Percentiles rank a stretch among this genome's conserved stretches.
These are phyloP conservation scores for Timema podura DNA, from an alignment of 2,888 invertebrate species.

Conservation along the genomic window DNA sequence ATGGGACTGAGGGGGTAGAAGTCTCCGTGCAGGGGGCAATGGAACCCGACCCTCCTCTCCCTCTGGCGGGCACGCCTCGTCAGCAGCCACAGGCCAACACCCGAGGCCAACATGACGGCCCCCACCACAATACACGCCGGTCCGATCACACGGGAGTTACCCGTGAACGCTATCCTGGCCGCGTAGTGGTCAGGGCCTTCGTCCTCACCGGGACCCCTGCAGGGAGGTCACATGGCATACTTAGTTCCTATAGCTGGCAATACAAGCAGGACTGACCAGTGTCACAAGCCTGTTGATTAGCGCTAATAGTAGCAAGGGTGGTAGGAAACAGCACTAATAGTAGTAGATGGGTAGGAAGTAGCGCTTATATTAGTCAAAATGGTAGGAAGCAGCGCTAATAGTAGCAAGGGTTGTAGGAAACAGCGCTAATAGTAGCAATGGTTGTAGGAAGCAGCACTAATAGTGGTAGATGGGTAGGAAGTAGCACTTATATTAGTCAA, in stretches of 20 bases:
- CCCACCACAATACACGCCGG: conserved; percentile 71
- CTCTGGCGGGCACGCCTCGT: conserved; percentile 62
- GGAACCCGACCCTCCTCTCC: conserved; percentile 67
- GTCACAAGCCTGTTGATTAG: too few species aligned
- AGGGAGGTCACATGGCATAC: too few species aligned
- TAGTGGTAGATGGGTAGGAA: too few species aligned
- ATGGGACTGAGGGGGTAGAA: conserved; percentile 71
- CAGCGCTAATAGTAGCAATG: too few species aligned
- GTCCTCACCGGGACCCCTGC: conserved; percentile 60
- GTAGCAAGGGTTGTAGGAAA: too few species aligned
- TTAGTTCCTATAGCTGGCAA: neutral
- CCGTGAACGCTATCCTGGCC: conserved; percentile 67
- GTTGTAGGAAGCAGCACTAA: too few species aligned
- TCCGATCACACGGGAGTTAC: conserved; percentile 67
- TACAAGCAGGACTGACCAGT: neutral
- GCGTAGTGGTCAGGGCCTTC: conserved; percentile 69
- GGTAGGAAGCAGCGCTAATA: too few species aligned
- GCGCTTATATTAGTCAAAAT: too few species aligned
- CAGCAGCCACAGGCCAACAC: conserved; percentile 61
- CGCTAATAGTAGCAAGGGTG: too few species aligned
- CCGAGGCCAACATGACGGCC: conserved; percentile 64
- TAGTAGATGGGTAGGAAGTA: too few species aligned
- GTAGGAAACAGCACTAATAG: too few species aligned
- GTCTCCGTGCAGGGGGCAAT: conserved; percentile 73
- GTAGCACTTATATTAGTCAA: too few species aligned